These are phyloP conservation scores for Eolophus roseicapilla DNA, from an alignment of 2,113 vertebrate species.

Conservation along the genomic window DNA sequence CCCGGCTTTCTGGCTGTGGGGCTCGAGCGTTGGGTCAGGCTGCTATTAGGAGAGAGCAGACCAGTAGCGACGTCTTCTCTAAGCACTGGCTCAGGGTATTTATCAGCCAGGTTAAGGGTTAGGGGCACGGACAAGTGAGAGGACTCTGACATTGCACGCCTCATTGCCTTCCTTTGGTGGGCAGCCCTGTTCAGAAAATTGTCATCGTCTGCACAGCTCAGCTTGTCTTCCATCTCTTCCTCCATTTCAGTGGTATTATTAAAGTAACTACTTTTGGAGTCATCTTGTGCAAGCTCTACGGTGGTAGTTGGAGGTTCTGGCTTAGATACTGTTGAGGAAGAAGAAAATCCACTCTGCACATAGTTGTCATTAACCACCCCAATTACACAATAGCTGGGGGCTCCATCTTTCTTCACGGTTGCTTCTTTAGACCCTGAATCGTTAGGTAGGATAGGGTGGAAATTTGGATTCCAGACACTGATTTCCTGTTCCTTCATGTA, in stretches of 20 bases:
- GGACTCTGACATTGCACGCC: slow-evolving; percentile 92
- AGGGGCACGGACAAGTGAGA: slow-evolving; percentile 91
- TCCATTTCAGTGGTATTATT: neutral
- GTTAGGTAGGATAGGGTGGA: slow-evolving; percentile 48
- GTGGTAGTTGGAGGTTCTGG: slow-evolving; percentile 62
- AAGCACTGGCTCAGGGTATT: slow-evolving; percentile 81
- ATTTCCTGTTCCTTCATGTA: slow-evolving; percentile 60
- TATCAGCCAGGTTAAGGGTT: slow-evolving; percentile 84
- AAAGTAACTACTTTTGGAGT: neutral
- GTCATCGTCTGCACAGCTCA: slow-evolving; percentile 68
- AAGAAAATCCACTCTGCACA: neutral
- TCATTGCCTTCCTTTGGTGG: slow-evolving; percentile 88
- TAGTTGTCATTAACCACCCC: slow-evolving; percentile 67
- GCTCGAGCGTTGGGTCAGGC: slow-evolving; percentile 25
- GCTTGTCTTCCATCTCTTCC: slow-evolving; percentile 68
- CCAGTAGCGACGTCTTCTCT: slow-evolving; percentile 61
- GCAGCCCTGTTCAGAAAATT: slow-evolving; percentile 67
- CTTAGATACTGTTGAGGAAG: neutral
- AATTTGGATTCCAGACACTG: slow-evolving; percentile 76
- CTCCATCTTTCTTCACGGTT: slow-evolving; percentile 63
- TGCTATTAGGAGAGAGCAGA: slow-evolving; percentile 53
- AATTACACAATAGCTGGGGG: slow-evolving; percentile 66
- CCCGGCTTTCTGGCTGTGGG: slow-evolving; percentile 68
- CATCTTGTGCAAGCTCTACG: slow-evolving; percentile 73
- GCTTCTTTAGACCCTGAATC: slow-evolving; percentile 39